Base-by-base conservation (phyloP, 2,797 vertebrate genomes). In the Holocentrus rufus region DNA sequence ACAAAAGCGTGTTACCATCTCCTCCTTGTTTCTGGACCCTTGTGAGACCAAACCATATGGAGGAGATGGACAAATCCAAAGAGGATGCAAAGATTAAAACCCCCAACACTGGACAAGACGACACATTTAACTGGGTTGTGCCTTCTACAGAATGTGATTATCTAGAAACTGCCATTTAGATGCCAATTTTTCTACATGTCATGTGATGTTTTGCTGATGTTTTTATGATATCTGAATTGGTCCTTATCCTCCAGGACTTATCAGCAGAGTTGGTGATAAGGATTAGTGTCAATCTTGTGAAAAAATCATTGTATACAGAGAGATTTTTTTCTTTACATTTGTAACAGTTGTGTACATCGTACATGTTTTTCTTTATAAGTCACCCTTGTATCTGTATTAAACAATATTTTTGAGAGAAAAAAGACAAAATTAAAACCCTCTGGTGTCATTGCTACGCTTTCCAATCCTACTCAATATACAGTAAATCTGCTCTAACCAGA, bases 111-210 rank as follows among this genome's bases (percentile, higher is more conserved):
- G 62, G 69, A 80, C 52, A 31, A 84, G 68, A 84, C 75, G 82
- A 85, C 86, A 88, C 82, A 86, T 88, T 80, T 85, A 79, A 89
- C 84, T 82, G 31, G 82, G 81, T 87, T 85, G 92, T 92, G 90
- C 91, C 92, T 93, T 91, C 62, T 65, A 71, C 71, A 31, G 68
- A 88, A 89, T 84, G 85, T 89, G 77, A 88, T 76, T 60, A 74
- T 80, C 64, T 63, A 55, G 30, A 85, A 86, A 85, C 83, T 85
- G 77, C 80, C 82, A 79, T 79, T 65, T 79, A 78, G 82, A 79
- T 85, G 62, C 23, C 27, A 42, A 77, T 81, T 50, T 84, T 85
- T 84, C 15, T 52, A 65, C 74, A 77, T 72, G 58, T 72, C 46
- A 25, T 64, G 72, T 73, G 53, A 70, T 55, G 62, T 57, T 76